Evolutionary conservation across 2,113 vertebrate species (phyloP).

Genomic region (Mixornis gularis): DNA sequence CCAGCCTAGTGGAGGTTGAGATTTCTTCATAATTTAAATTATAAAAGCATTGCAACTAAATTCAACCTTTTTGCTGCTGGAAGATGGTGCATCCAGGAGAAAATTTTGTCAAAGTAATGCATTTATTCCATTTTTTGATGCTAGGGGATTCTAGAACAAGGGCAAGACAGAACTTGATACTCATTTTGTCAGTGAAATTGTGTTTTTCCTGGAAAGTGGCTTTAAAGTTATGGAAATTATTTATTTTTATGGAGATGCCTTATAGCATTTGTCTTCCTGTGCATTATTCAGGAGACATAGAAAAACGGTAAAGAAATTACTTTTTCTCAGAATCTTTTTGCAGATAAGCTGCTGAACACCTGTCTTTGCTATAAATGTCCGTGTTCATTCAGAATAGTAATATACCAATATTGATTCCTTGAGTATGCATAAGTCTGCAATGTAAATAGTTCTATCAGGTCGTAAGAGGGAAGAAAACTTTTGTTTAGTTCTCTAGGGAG

Average conservation of each 20-base stretch:
- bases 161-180: background rate
- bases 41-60: background rate
- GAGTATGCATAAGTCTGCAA: background rate
- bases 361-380: background rate
- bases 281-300: background rate
- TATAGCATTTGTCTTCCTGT: background rate
- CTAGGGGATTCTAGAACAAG: background rate
- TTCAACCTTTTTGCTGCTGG: background rate
- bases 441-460: background rate
- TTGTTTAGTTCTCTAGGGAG: background rate
- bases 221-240: background rate
- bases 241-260: background rate
- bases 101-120: background rate
- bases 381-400: background rate
- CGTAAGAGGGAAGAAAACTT: background rate
- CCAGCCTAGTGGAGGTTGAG: background rate
- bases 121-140: background rate
- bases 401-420: rapidly evolving
- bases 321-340: background rate
- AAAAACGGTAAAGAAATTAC: no score
- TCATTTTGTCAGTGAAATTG: background rate
- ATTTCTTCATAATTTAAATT: background rate
- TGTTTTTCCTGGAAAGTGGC: background rate
- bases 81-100: background rate
- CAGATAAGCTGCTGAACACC: background rate